Evolutionary conservation across 1,140 invertebrate species (phyloP).

Genomic region (Microplitis demolitor): DNA sequence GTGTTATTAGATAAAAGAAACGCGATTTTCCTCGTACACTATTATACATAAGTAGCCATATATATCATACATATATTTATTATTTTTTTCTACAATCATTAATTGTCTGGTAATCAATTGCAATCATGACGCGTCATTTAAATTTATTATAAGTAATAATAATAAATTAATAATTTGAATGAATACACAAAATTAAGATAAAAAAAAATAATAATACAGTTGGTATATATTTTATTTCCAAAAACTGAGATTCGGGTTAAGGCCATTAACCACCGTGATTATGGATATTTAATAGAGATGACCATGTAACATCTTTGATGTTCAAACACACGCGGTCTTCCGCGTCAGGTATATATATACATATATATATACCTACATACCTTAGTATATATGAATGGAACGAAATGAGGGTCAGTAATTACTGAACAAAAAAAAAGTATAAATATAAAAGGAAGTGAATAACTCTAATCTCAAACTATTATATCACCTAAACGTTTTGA

Average conservation of each 20-base stretch:
- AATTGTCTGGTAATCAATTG: too few species aligned
- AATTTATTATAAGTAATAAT: too few species aligned
- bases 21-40: slow-evolving; percentile 16
- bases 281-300: not conserved
- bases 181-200: not conserved
- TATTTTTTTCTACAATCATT: too few species aligned
- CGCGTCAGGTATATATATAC: slow-evolving; percentile 10
- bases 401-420: slow-evolving; percentile 48
- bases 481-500: slow-evolving; percentile 41
- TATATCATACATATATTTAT: not conserved
- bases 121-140: too few species aligned
- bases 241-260: slow-evolving; percentile 2
- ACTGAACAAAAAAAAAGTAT: slow-evolving; percentile 37
- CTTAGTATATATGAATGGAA: slow-evolving; percentile 34
- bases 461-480: slow-evolving; percentile 39
- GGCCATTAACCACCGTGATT: slow-evolving; percentile 12
- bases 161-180: not conserved
- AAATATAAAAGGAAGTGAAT: not conserved
- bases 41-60: not conserved
- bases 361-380: slow-evolving; percentile 3
- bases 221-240: not conserved
- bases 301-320: not conserved
- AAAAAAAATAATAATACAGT: not conserved
- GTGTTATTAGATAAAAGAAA: slow-evolving; percentile 33
- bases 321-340: too few species aligned